Evolutionary conservation across 2,888 invertebrate genomes (phyloP), one percentile per base, ranked within the genome.

Genomic region (Polyommatus icarus): DNA sequence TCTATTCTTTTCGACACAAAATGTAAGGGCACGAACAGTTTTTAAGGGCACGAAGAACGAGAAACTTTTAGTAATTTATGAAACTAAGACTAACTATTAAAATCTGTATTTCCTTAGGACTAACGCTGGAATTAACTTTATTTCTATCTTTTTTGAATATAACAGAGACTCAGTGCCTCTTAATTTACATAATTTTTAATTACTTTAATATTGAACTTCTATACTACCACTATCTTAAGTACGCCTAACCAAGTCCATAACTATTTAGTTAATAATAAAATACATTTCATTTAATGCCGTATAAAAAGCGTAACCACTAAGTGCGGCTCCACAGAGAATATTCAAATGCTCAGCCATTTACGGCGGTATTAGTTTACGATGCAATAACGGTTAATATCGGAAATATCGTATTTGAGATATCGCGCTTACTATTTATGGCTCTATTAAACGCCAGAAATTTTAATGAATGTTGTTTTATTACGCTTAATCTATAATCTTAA

Each of bases 281-380:
- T 72, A 40, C 72, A 50, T 73, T 50, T 73, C 20, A 73, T 29
- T 75, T 73, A 32, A 73, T 73, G 73, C 18, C 3, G 29, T 73
- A 75, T 75, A 50, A 72, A 36, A 72, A 40, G n/a, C 72, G n/a
- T 32, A 77, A 73, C 54, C 54, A 57, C 71, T 72, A 77, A 71
- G 71, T 79, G 78, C 79, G 78, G 77, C 75, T 78, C 80, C 80
- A 78, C 75, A 80, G 80, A 82, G 81, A 81, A 80, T 87, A 87
- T 89, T 88, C 86, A 88, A 89, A 89, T 88, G 87, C 86, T 82
- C 84, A 80, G 81, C 85, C 85, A 88, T 90, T 90, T 82, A 80
- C 80, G 79, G 80, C 78, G 80, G 81, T 83, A 83, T 83, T 82
- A 82, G 85, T 88, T 88, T 86, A 84, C 84, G 80, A 77, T 77